Conservation (phyloP, 2,888 invertebrate genomes). For the Apantesis nais region DNA sequence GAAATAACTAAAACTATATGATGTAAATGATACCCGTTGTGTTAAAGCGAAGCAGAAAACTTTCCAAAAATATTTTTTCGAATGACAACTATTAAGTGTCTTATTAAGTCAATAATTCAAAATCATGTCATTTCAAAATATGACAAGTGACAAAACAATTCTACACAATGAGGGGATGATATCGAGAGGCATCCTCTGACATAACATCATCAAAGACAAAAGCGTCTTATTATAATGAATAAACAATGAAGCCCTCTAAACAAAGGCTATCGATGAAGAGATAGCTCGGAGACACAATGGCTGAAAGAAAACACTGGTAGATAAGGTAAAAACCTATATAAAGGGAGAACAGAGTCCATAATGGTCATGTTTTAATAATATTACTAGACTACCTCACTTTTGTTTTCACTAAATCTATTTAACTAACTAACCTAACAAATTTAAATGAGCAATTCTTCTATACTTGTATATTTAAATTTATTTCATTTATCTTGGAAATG, state of each 20-base stretch:
- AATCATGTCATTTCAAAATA: slow-evolving; percentile 32
- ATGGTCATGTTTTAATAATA: not conserved
- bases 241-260: slow-evolving; percentile 60
- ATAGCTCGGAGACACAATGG: slow-evolving; percentile 41
- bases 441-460: not conserved
- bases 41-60: not conserved
- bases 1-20: slow-evolving; percentile 56
- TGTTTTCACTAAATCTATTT: not conserved
- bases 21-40: not conserved
- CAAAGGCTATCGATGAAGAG: slow-evolving; percentile 58
- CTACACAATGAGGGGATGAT: slow-evolving; percentile 32
- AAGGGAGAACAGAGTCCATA: slow-evolving; percentile 20
- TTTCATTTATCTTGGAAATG: not conserved
- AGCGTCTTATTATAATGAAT: slow-evolving; percentile 55
- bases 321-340: slow-evolving; percentile 20
- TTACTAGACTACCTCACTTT: not conserved
- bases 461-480: not conserved
- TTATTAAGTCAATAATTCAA: not conserved
- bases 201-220: slow-evolving; percentile 54
- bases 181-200: slow-evolving; percentile 45
- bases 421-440: not conserved
- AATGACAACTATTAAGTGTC: too few relatives aligned
- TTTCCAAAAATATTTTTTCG: not conserved
- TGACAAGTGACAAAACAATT: slow-evolving; percentile 33
- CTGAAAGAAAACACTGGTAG: slow-evolving; percentile 25